Conservation (phyloP, 2,797 vertebrate species). For the Chelon auratus region DNA sequence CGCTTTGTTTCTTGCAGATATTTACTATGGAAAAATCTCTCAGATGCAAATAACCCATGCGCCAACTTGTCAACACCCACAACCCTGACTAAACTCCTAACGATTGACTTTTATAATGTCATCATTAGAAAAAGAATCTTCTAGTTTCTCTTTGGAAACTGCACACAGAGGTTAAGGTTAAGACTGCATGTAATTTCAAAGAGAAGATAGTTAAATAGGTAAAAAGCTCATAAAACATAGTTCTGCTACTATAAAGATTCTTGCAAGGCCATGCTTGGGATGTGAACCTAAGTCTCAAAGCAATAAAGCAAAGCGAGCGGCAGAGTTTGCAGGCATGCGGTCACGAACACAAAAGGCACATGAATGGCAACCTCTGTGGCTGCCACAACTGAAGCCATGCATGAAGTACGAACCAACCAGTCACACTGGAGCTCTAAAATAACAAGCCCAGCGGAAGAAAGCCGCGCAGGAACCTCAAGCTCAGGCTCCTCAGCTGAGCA, state of each 20-base stretch:
- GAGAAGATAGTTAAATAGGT: background rate
- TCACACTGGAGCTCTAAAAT: constrained; percentile 22
- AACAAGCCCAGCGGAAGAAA: constrained; percentile 7
- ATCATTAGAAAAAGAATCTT: constrained; percentile 1
- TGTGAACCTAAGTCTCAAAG: constrained; percentile 6
- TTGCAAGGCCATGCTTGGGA: constrained; percentile 8
- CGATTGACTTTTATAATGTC: background rate
- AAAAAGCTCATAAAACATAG: background rate
- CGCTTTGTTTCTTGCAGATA: background rate
- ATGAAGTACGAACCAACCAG: constrained; percentile 41
- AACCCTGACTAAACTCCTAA: background rate
- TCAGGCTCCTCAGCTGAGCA: constrained; percentile 1
- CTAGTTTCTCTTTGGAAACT: constrained; percentile 12
- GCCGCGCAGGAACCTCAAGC: constrained; percentile 1
- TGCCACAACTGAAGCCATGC: constrained; percentile 40
- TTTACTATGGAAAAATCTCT: background rate
- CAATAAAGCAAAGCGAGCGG: background rate
- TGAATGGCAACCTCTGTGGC: constrained; percentile 48
- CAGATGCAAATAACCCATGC: background rate
- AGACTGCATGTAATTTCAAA: background rate
- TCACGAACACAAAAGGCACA: constrained; percentile 27
- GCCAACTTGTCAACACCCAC: background rate
- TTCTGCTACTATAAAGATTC: background rate
- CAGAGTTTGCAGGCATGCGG: constrained; percentile 39
- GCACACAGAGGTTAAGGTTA: constrained; percentile 1